A percentile compares a stretch with the other conserved stretches of the same genome.
Conservation (phyloP, 2,888 invertebrate species). For the Sepiola atlantica region DNA sequence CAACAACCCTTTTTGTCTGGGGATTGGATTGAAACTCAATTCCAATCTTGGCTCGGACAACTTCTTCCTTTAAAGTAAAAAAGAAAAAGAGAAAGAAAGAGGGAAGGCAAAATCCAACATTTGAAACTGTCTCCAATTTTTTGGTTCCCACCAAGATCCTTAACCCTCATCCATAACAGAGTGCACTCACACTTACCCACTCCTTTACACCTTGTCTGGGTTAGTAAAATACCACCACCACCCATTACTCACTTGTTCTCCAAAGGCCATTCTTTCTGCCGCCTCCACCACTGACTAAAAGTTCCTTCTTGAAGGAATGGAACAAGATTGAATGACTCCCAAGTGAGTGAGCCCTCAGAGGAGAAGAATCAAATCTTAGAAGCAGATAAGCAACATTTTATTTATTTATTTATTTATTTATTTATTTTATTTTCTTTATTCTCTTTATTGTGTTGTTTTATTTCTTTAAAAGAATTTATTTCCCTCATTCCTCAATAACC, state of each 20-base stretch:
- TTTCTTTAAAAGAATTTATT: background rate
- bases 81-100: background rate
- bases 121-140: slow-evolving; percentile 8
- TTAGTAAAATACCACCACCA: background rate
- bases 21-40: background rate
- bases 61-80: background rate
- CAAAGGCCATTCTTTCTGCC: too few species aligned
- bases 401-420: too few species aligned
- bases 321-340: background rate
- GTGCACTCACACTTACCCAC: background rate
- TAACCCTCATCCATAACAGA: background rate
- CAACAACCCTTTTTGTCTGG: too few species aligned
- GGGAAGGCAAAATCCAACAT: background rate
- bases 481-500: background rate
- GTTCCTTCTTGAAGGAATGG: background rate
- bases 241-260: background rate
- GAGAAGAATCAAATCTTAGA: background rate
- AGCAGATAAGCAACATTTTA: background rate
- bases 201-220: background rate
- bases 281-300: background rate
- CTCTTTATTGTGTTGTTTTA: background rate
- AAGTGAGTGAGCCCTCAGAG: background rate
- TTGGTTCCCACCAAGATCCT: background rate
- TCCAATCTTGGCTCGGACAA: background rate
- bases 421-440: too few species aligned